phyloP scores from a whole-genome alignment of 2,113 vertebrate species.

The Pterocles burchelli region DNA sequence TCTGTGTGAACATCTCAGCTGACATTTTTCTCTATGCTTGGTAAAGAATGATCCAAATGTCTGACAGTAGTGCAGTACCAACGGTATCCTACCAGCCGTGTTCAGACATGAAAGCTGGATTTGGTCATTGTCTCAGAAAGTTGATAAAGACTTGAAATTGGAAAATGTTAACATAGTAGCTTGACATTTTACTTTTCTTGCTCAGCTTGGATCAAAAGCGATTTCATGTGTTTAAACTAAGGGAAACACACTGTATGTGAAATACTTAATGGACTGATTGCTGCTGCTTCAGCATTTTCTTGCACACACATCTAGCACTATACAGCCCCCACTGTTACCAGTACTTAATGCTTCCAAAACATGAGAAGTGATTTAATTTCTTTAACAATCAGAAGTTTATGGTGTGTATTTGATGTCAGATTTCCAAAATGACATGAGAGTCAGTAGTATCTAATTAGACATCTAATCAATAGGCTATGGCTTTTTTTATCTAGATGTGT shows the following conservation, averaged over 20 bases:
- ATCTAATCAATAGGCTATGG: neutral
- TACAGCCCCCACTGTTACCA: neutral
- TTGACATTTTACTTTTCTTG: slow-evolving; percentile 39
- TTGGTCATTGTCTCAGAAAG: slow-evolving; percentile 45
- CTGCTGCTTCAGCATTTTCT: neutral
- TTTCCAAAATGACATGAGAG: neutral
- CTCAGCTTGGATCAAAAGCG: neutral
- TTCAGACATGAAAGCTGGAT: slow-evolving; percentile 18
- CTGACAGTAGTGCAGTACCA: slow-evolving; percentile 14
- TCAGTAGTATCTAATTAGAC: neutral
- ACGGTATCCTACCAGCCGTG: neutral
- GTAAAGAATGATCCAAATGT: slow-evolving; percentile 26
- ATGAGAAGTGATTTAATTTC: neutral
- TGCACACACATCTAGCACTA: neutral
- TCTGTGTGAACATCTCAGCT: slow-evolving; percentile 52
- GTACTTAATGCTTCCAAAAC: neutral
- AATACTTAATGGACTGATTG: neutral
- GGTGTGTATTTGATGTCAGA: neutral
- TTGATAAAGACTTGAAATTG: slow-evolving; percentile 42
- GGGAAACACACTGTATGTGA: neutral
- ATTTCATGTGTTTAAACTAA: neutral
- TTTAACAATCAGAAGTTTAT: neutral
- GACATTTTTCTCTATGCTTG: slow-evolving; percentile 62
- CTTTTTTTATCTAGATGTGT: neutral
- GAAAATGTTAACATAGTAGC: slow-evolving; percentile 45